These are phyloP conservation scores for Gymnodraco acuticeps DNA, from an alignment of 2,797 vertebrate genomes.

Conservation along the genomic window DNA sequence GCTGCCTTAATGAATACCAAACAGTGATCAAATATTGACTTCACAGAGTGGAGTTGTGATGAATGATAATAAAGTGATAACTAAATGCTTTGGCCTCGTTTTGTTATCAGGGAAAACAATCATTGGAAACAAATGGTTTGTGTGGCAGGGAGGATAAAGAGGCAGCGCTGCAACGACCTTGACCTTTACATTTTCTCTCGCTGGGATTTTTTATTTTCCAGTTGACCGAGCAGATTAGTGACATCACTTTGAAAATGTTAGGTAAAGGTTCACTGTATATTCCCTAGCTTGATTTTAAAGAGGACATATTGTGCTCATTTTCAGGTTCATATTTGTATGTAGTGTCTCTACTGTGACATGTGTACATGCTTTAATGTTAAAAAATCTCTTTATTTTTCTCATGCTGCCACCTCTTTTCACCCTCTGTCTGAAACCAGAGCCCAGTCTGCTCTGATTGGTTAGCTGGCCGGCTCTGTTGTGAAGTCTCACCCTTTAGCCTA, in stretches of 20 bases:
- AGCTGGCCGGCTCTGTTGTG: too few relatives aligned
- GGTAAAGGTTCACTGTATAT: slow-evolving; percentile 25
- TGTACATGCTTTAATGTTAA: too few relatives aligned
- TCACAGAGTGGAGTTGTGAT: slow-evolving; percentile 28
- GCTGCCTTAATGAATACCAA: slow-evolving; percentile 29
- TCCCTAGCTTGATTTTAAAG: slow-evolving; percentile 34
- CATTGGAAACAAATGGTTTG: slow-evolving; percentile 36
- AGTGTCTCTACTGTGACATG: too few relatives aligned
- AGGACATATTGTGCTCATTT: too few relatives aligned
- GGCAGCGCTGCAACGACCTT: slow-evolving; percentile 35
- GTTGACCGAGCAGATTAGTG: slow-evolving; percentile 53
- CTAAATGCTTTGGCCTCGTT: slow-evolving; percentile 41
- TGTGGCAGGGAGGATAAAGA: slow-evolving; percentile 16
- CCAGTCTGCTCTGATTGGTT: too few relatives aligned
- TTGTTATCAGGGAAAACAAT: slow-evolving; percentile 43
- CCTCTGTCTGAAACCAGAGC: too few relatives aligned
- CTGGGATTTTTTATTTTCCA: slow-evolving; percentile 41
- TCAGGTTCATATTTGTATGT: too few relatives aligned
- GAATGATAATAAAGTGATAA: slow-evolving; percentile 44
- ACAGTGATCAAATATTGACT: slow-evolving; percentile 24
- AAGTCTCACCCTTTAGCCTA: too few relatives aligned
- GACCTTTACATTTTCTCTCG: slow-evolving; percentile 58
- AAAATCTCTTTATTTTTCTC: too few relatives aligned
- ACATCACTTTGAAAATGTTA: slow-evolving; percentile 45
- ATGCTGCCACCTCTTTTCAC: too few relatives aligned